Base-by-base conservation (phyloP, 2,113 vertebrate species). In the Hylia prasina region DNA sequence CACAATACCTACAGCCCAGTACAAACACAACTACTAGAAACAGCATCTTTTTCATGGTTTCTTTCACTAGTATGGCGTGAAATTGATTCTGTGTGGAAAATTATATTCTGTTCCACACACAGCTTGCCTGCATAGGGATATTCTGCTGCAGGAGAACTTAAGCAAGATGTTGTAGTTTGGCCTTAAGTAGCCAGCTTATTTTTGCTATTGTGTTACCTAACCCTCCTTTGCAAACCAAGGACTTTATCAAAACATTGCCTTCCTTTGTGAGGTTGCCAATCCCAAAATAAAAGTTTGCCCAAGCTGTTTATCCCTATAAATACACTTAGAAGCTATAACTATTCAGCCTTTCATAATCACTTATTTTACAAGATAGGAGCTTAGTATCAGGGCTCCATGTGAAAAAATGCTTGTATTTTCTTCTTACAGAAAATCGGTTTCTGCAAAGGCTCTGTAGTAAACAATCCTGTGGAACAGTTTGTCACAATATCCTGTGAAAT, bases 351-450 rank as follows among this genome's bases (percentile, higher is more conserved):
- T 90, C 69, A 42, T 89, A 90, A 92, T 87, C 82, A 71, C 56
- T 87, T 86, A 13, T 66, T 94, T 89, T 86, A 89, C 79, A 89
- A 94, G 68, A 70, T 11, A 71, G 35, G 51, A 88, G 48, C 48
- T 71, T 76, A 92, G 33, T 75, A 72, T 81, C 65, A 90, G 56
- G 44, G 69, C 45, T 53, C 64, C 68, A 69, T 28, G 50, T 68
- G 76, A 83, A 94, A 51, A 92, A 80, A 86, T 20, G 20, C 45
- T 53, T 92, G 47, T 27, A 48, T 79, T 90, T 91, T 86, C 65
- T 91, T 91, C 75, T 86, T 95, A 45, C 73, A 98, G 98, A 50
- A 95, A 27, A 94, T 50, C 37, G 97, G 96, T 63, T 60, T 98
- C 90, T 98, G 98, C 91, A 56, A 45, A 60, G 97, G 97, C 76